Conservation (phyloP, 2,113 vertebrate species). For the Odontophorus gujanensis region DNA sequence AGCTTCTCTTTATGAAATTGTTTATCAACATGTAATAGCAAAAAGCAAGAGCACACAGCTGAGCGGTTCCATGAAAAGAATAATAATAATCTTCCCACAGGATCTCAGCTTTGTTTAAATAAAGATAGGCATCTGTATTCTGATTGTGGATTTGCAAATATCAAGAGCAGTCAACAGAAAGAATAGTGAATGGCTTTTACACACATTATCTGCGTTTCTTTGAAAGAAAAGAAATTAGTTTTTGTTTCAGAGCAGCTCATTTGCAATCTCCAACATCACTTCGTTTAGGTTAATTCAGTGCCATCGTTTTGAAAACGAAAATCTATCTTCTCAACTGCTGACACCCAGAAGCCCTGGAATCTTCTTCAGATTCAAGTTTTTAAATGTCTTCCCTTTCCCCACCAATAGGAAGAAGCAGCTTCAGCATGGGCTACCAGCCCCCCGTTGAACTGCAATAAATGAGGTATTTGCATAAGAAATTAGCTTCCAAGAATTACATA, state of each 20-base stretch:
- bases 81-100: neutral
- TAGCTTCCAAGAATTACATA: slow-evolving; percentile 76
- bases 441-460: slow-evolving; percentile 22
- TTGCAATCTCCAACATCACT: slow-evolving; percentile 48
- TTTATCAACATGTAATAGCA: neutral
- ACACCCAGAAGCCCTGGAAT: slow-evolving; percentile 24
- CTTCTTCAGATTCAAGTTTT: slow-evolving; percentile 5
- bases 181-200: neutral
- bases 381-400: neutral
- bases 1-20: neutral
- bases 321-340: slow-evolving; percentile 19
- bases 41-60: neutral
- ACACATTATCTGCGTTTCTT: slow-evolving; percentile 57
- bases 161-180: slow-evolving; percentile 13
- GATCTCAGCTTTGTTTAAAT: neutral
- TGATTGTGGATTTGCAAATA: neutral
- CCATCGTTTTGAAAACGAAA: neutral
- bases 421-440: slow-evolving; percentile 26
- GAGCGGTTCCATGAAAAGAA: neutral
- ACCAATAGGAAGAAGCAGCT: slow-evolving; percentile 27
- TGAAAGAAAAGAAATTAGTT: slow-evolving; percentile 44
- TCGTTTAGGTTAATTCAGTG: slow-evolving; percentile 35
- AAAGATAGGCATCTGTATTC: neutral
- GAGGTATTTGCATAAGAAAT: slow-evolving; percentile 79
- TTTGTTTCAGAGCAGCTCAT: slow-evolving; percentile 52